phyloP scores from a whole-genome alignment of 2,113 vertebrate genomes.

The Cochlearius cochlearius region DNA sequence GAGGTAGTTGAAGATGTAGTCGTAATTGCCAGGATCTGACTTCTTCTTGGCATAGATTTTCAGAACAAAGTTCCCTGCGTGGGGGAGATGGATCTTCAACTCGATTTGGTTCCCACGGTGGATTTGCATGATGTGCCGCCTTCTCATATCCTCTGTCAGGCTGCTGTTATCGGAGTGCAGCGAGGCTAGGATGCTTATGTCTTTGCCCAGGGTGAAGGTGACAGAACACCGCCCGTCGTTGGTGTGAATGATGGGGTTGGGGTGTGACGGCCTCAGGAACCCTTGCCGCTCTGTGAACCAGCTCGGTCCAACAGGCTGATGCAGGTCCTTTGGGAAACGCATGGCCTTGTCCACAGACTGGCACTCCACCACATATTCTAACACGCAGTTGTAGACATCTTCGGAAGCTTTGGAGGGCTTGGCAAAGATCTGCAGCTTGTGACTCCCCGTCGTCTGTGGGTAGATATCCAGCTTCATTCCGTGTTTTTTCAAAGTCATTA shows the following conservation, averaged over 20 bases:
- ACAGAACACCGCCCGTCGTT: constrained; percentile 73
- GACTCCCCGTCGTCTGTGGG: constrained; percentile 71
- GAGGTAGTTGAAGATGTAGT: constrained; percentile 82
- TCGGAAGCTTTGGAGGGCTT: constrained; percentile 60
- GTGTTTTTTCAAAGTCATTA: constrained; percentile 72
- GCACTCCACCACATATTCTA: constrained; percentile 76
- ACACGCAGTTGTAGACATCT: constrained; percentile 50
- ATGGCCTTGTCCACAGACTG: constrained; percentile 57
- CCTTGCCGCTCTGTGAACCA: constrained; percentile 81
- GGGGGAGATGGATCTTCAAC: constrained; percentile 78
- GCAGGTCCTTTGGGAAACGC: constrained; percentile 68
- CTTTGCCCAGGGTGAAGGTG: constrained; percentile 73
- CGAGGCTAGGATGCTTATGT: constrained; percentile 67
- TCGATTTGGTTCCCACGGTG: constrained; percentile 62
- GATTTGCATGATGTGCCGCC: constrained; percentile 73
- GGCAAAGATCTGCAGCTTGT: constrained; percentile 79
- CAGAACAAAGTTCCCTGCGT: constrained; percentile 75
- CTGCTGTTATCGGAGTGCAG: constrained; percentile 54
- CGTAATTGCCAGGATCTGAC: constrained; percentile 70
- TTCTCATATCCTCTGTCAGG: constrained; percentile 48
- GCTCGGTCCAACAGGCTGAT: constrained; percentile 79
- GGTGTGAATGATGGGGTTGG: constrained; percentile 71
- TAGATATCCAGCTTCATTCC: constrained; percentile 82
- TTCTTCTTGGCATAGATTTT: constrained; percentile 78
- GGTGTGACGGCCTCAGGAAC: constrained; percentile 69